Conservation (phyloP, 2,888 invertebrate species). For the Elegia similella region DNA sequence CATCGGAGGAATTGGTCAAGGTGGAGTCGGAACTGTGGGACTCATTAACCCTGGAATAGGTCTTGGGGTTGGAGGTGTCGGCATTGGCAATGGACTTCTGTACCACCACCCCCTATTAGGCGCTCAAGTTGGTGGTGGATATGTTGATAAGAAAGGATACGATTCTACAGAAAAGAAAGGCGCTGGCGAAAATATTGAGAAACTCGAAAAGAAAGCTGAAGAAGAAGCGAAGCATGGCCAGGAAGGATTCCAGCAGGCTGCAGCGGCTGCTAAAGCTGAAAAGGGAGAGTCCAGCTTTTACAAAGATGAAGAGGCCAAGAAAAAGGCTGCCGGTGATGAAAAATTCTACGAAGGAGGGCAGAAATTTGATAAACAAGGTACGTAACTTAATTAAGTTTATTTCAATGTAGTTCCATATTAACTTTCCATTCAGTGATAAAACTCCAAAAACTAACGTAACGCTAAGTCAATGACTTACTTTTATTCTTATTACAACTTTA, state of each 20-base stretch:
- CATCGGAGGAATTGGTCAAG: slow-evolving; percentile 29
- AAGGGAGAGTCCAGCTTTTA: slow-evolving; percentile 76
- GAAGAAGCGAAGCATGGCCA: slow-evolving; percentile 80
- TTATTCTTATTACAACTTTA: background rate
- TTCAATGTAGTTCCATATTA: background rate
- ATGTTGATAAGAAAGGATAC: slow-evolving; percentile 80
- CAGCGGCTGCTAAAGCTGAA: slow-evolving; percentile 79
- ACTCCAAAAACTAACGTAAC: background rate
- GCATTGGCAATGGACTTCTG: slow-evolving; percentile 45
- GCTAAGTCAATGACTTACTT: background rate
- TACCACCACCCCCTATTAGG: slow-evolving; percentile 68
- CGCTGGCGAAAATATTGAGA: slow-evolving; percentile 78
- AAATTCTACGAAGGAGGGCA: slow-evolving; percentile 82
- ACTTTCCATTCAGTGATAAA: background rate
- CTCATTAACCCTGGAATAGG: slow-evolving; percentile 26
- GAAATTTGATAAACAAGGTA: slow-evolving; percentile 81
- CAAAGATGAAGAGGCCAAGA: slow-evolving; percentile 80
- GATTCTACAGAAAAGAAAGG: slow-evolving; percentile 81
- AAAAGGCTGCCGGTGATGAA: slow-evolving; percentile 82
- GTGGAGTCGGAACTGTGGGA: slow-evolving; percentile 37
- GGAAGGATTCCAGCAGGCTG: slow-evolving; percentile 79
- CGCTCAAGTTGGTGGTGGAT: slow-evolving; percentile 69
- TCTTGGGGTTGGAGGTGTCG: slow-evolving; percentile 51
- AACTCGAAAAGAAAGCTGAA: slow-evolving; percentile 78
- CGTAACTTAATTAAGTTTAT: slow-evolving; percentile 27